Conservation (phyloP, 2,888 invertebrate genomes). For the Drosophila paucipuncta region DNA sequence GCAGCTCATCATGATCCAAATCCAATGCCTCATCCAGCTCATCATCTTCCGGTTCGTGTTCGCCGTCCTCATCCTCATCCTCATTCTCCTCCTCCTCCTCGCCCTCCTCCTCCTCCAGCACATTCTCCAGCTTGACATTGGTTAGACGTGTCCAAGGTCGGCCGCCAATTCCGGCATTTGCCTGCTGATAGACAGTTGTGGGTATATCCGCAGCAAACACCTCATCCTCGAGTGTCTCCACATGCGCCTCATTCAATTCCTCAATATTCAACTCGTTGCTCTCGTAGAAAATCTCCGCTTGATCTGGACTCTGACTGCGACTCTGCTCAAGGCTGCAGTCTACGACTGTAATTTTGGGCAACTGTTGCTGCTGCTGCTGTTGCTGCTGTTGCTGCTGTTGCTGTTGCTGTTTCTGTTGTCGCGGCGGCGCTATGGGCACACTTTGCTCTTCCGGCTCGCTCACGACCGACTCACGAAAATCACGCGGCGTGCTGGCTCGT, state of each 20-base stretch:
- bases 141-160: slow-evolving; percentile 73
- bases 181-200: slow-evolving; percentile 70
- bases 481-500: slow-evolving; percentile 71
- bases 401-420: slow-evolving; percentile 45
- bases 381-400: slow-evolving; percentile 47
- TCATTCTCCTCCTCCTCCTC: slow-evolving; percentile 61
- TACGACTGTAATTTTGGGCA: slow-evolving; percentile 83
- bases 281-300: slow-evolving; percentile 80
- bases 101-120: slow-evolving; percentile 77
- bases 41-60: slow-evolving; percentile 53
- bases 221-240: slow-evolving; percentile 72
- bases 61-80: slow-evolving; percentile 33
- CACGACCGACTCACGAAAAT: slow-evolving; percentile 79
- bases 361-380: slow-evolving; percentile 46
- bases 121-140: slow-evolving; percentile 79
- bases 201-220: slow-evolving; percentile 68
- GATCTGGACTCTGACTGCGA: slow-evolving; percentile 34
- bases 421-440: slow-evolving; percentile 58
- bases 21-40: slow-evolving; percentile 65
- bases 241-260: slow-evolving; percentile 68
- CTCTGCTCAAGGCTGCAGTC: slow-evolving; percentile 78
- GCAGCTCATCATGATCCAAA: slow-evolving; percentile 54
- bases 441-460: slow-evolving; percentile 37
- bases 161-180: slow-evolving; percentile 27
- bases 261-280: slow-evolving; percentile 58